Conservation (phyloP, 2,888 invertebrate genomes). For the Saturnia pavonia region DNA sequence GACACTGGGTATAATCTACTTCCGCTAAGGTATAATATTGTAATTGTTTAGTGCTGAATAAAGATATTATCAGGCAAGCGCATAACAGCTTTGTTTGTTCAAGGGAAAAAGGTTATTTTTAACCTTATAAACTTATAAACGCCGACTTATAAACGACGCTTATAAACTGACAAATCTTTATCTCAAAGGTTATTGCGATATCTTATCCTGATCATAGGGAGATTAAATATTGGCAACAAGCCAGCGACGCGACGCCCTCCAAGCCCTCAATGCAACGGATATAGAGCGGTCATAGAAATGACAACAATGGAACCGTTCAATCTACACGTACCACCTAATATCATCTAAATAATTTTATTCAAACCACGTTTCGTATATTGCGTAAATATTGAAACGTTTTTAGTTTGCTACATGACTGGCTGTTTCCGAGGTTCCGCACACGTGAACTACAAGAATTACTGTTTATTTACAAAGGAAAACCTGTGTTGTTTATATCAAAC, state of each 20-base stretch:
- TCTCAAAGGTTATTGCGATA: constrained; percentile 1
- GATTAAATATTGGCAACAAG: background rate
- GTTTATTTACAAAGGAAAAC: no score
- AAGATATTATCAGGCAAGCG: no score
- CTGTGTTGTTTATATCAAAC: no score
- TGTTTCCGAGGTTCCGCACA: background rate
- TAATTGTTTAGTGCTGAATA: no score
- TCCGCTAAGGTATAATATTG: no score
- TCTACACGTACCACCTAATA: background rate
- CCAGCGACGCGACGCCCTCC: background rate
- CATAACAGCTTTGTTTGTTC: background rate
- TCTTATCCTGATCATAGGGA: background rate
- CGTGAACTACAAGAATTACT: background rate
- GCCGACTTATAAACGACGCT: background rate
- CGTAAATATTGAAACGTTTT: background rate
- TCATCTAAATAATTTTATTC: background rate
- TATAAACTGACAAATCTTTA: background rate
- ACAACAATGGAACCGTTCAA: background rate
- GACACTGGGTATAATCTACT: no score
- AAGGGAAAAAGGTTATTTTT: background rate
- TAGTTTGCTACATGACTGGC: background rate
- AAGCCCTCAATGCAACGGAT: background rate
- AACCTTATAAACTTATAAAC: background rate
- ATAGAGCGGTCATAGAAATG: constrained; percentile 3
- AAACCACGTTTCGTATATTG: background rate